These are phyloP conservation scores for Sympetrum striolatum DNA, from an alignment of 2,888 invertebrate species.

Conservation along the genomic window DNA sequence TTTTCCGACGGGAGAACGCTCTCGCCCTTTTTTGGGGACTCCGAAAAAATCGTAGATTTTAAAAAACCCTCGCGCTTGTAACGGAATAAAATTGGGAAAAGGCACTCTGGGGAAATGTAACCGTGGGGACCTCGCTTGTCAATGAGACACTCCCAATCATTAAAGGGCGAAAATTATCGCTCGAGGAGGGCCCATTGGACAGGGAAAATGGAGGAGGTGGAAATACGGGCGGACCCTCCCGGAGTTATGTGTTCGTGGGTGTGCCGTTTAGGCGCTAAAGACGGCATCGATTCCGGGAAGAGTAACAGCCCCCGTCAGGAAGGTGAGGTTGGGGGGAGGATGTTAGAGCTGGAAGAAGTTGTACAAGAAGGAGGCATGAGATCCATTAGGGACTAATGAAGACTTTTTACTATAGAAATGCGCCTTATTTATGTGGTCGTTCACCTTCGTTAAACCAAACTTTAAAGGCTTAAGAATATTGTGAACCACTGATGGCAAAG, in stretches of 20 bases:
- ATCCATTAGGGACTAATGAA: no score
- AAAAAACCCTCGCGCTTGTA: background rate
- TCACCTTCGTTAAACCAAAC: no score
- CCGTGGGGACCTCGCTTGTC: background rate
- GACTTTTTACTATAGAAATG: no score
- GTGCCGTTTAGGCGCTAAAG: background rate
- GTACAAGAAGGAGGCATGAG: background rate
- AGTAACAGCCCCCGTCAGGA: background rate
- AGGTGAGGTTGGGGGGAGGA: background rate
- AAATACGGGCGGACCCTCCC: background rate
- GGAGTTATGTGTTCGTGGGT: background rate
- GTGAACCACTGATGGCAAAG: no score
- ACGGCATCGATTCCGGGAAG: background rate
- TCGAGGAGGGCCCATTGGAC: background rate
- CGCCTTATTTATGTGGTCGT: no score
- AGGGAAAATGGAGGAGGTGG: background rate
- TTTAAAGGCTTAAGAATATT: no score
- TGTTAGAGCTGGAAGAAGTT: background rate
- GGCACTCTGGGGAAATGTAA: background rate
- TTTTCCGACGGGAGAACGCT: background rate
- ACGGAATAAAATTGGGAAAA: background rate
- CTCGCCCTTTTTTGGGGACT: background rate
- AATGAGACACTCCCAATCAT: conserved; percentile 19
- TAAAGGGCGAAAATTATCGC: conserved; percentile 9
- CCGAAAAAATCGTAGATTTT: background rate